These are phyloP conservation scores for Drosophila yooni DNA, from an alignment of 2,888 invertebrate genomes.

Conservation along the genomic window DNA sequence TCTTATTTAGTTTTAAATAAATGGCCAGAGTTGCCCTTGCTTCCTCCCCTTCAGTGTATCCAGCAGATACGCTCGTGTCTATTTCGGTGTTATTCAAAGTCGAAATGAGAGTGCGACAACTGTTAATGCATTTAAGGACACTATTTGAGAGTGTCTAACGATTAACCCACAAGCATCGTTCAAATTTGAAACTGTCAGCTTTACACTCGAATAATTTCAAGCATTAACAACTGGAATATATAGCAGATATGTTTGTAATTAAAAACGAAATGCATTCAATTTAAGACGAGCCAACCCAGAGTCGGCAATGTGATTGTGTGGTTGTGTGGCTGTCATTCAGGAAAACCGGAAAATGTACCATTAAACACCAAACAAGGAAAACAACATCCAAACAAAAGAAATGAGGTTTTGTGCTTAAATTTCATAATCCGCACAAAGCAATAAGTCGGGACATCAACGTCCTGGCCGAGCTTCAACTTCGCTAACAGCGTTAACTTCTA, in stretches of 20 bases:
- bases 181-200: not conserved
- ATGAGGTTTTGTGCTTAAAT: slow-evolving; percentile 72
- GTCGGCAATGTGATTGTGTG: slow-evolving; percentile 25
- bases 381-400: slow-evolving; percentile 45
- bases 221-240: not conserved
- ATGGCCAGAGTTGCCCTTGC: slow-evolving; percentile 55
- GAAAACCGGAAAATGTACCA: slow-evolving; percentile 71
- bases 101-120: slow-evolving; percentile 11
- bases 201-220: not conserved
- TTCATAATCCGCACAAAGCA: slow-evolving; percentile 80
- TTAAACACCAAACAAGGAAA: slow-evolving; percentile 66
- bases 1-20: slow-evolving; percentile 80
- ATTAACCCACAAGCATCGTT: not conserved
- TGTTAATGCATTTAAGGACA: slow-evolving; percentile 29
- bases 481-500: slow-evolving; percentile 15
- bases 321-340: slow-evolving; percentile 25
- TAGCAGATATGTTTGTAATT: slow-evolving; percentile 49
- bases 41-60: slow-evolving; percentile 9
- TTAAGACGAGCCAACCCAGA: slow-evolving; percentile 49
- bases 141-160: not conserved
- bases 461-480: slow-evolving; percentile 19
- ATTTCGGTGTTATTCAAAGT: slow-evolving; percentile 36
- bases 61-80: slow-evolving; percentile 16
- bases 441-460: slow-evolving; percentile 60
- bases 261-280: slow-evolving; percentile 63